Evolutionary conservation across 2,888 invertebrate species (phyloP), one percentile per base, ranked within the genome.

Genomic region (Blastobasis lacticolella): DNA sequence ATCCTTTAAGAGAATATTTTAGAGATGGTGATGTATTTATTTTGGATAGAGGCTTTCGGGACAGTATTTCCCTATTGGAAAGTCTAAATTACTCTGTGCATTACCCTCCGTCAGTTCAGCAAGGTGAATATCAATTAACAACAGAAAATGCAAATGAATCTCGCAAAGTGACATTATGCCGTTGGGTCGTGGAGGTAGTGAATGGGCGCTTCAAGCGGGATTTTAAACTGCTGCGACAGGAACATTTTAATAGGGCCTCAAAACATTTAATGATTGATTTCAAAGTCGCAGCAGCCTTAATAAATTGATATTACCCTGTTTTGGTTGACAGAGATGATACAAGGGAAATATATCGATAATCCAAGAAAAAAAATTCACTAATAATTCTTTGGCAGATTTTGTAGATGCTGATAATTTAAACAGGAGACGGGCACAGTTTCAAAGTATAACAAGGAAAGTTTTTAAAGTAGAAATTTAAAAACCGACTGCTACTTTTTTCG

Each of bases 171-270:
- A 61, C 61, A 1, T 48, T 59, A 6, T 57, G 54, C n/a, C 10
- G 57, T 43, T 61, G 58, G 59, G 54, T 59, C 7, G 54, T 61
- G 7, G 59, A 61, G 53, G 45, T 40, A 9, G 46, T 59, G 7
- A 61, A 59, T 51, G 59, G 59, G 2, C 23, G 55, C n/a, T 56
- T 59, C 36, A 59, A 61, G 49, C 48, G 54, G 4, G 54, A 54
- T 23, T 57, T 55, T 46, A 58, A 59, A 50, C n/a, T 59, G 5
- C 55, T 58, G 6, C 10, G 54, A 10, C 48, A 59, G 8, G 46
- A 45, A 38, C 45, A 50, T 50, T 60, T 62, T 45, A 60, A 60
- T 49, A 9, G 40, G 5, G 37, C 53, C n/a, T 51, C 51, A 38
- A 44, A 43, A 8, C 38, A 52, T 42, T 49, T 44, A 5, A 48